phyloP scores from a whole-genome alignment of 2,113 vertebrate species.

The Crotophaga sulcirostris region DNA sequence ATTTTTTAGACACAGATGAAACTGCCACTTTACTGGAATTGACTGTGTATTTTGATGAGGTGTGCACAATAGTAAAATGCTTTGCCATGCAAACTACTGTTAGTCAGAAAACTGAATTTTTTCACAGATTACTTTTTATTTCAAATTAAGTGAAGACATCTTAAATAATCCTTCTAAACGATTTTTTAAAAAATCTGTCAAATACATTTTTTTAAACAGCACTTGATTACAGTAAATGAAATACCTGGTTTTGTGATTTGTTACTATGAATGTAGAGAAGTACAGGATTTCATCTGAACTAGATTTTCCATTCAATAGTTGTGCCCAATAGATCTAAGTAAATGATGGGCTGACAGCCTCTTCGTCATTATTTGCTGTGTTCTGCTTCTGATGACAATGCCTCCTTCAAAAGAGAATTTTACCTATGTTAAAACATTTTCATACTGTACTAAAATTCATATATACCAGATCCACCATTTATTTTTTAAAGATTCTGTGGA shows the following conservation, averaged over 20 bases:
- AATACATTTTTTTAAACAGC: background rate
- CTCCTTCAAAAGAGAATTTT: slow-evolving; percentile 17
- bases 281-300: background rate
- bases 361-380: background rate
- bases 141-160: background rate
- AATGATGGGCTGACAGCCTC: slow-evolving; percentile 2
- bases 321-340: slow-evolving; percentile 10
- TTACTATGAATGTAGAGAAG: background rate
- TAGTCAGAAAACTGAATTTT: background rate
- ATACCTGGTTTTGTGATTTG: background rate
- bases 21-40: background rate
- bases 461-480: background rate
- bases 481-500: background rate
- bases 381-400: background rate
- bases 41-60: background rate
- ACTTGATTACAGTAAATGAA: background rate
- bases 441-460: background rate
- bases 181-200: background rate
- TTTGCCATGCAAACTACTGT: slow-evolving; percentile 9
- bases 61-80: background rate
- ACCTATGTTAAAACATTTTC: background rate
- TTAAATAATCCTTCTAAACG: background rate
- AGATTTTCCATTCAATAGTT: slow-evolving; percentile 23
- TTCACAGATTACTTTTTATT: background rate
- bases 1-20: background rate